Base-by-base conservation (phyloP, 2,113 vertebrate genomes). In the Thalassoma bifasciatum region DNA sequence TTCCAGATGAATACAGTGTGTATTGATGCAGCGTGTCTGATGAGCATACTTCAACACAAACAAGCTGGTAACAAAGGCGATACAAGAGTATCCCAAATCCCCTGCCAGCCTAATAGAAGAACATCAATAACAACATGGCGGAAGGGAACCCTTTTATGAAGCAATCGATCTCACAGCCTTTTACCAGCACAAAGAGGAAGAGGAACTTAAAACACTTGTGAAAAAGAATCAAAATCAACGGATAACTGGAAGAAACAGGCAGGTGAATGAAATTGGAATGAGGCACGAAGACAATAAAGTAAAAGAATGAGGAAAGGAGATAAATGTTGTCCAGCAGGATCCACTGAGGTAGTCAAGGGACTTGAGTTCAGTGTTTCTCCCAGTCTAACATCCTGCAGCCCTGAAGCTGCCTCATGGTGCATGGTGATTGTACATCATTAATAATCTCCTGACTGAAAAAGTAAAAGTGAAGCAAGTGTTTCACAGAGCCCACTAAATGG, bases 61-160 rank as follows among this genome's bases (percentile, higher is more conserved):
- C 51, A 72, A 8, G 10, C 52, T 81, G 64, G 53, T 40, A 62
- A 74, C 42, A 67, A 68, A 62, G 42, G 51, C 14, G 71, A 66
- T 61, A 59, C 23, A 37, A 52, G 67, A 60, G n/a, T 44, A 53
- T 62, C 37, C 34, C 37, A 19, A 58, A 53, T 66, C 60, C 11
- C 42, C n/a, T 0, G 47, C 46, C 66, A 4, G 8, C 37, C 23
- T 76, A 73, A 86, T 22, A 73, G 62, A 49, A 62, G 40, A 61
- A 66, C 72, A 75, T 81, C 82, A 75, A 83, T 73, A 70, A 54
- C 40, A 50, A 34, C 64, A 38, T 22, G 8, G 76, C 65, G 58
- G 66, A 54, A 72, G 69, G 64, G 59, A 82, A 47, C 10, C 54
- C 24, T 72, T 80, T 80, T 66, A 82, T 80, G 69, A 64, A 56